phyloP scores from a whole-genome alignment of 2,888 invertebrate genomes.

The Campoplex nolae region DNA sequence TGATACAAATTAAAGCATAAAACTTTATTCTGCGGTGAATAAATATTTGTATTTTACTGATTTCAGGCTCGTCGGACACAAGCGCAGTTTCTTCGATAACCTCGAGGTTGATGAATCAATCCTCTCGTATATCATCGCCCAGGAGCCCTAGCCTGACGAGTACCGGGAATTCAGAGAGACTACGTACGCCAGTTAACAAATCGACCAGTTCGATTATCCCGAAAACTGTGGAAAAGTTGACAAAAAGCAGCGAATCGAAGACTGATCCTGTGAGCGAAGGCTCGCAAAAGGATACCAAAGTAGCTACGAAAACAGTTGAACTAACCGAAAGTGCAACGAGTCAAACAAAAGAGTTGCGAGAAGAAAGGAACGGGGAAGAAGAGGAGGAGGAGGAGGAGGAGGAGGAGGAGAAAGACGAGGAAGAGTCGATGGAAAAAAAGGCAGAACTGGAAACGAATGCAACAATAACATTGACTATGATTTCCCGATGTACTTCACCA shows the following conservation, averaged over 20 bases:
- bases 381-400: conserved; percentile 64
- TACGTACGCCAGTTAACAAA: conserved; percentile 65
- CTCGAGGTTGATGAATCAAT: conserved; percentile 72
- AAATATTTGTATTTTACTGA: neutral
- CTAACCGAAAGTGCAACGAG: conserved; percentile 20
- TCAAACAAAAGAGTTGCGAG: conserved; percentile 14
- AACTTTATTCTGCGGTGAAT: neutral
- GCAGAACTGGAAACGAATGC: conserved; percentile 51
- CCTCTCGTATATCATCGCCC: conserved; percentile 73
- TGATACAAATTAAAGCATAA: no score
- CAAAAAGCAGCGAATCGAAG: conserved; percentile 38
- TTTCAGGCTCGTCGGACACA: conserved; percentile 76
- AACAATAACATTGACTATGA: conserved; percentile 86
- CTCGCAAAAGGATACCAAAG: conserved; percentile 4
- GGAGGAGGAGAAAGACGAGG: conserved; percentile 61
- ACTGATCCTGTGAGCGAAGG: conserved; percentile 25
- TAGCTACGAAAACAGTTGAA: neutral
- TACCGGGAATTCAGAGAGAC: conserved; percentile 75
- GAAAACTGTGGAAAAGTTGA: conserved; percentile 70
- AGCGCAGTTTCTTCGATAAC: conserved; percentile 73
- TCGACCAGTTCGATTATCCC: conserved; percentile 65
- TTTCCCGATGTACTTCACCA: conserved; percentile 92
- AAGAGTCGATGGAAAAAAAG: conserved; percentile 62
- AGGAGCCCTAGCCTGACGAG: conserved; percentile 70
- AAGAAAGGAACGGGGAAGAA: conserved; percentile 34